These are phyloP conservation scores for Ameiurus melas DNA, from an alignment of 2,113 vertebrate species.

Conservation along the genomic window DNA sequence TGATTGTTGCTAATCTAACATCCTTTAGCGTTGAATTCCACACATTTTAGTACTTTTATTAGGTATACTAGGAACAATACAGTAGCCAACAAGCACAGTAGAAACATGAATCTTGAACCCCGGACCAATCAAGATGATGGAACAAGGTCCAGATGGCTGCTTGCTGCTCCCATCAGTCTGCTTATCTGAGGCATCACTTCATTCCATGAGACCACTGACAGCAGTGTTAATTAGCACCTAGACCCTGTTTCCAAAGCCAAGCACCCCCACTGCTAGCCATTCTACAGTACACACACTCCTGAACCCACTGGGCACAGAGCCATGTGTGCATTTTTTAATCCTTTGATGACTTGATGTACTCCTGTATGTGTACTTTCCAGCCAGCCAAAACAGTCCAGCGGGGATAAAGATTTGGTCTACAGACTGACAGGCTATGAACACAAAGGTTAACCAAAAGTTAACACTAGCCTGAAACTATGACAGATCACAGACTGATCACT, in stretches of 20 bases:
- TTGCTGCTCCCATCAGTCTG: conserved; percentile 60
- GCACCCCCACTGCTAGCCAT: background rate
- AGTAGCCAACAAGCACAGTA: background rate
- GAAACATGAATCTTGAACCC: background rate
- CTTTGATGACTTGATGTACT: conserved; percentile 21
- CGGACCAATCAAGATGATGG: conserved; percentile 37
- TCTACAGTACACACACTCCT: background rate
- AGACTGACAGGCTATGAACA: conserved; percentile 21
- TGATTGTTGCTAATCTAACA: background rate
- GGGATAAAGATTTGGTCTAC: conserved; percentile 22
- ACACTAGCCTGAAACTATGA: conserved; percentile 8
- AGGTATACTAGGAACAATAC: background rate
- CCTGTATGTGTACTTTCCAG: conserved; percentile 26
- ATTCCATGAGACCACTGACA: conserved; percentile 76
- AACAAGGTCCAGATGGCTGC: conserved; percentile 72
- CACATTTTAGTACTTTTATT: background rate
- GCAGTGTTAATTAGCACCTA: conserved; percentile 75
- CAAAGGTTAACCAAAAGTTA: conserved; percentile 33
- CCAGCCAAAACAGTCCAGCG: conserved; percentile 10
- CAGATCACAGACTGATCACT: conserved; percentile 18
- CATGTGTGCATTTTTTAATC: conserved; percentile 45
- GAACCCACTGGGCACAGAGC: conserved; percentile 25
- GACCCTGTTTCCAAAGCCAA: conserved; percentile 52
- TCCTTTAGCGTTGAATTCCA: background rate
- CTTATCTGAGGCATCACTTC: conserved; percentile 73